Base-by-base conservation (phyloP, 2,888 invertebrate genomes). In the Campoletis raptor region DNA sequence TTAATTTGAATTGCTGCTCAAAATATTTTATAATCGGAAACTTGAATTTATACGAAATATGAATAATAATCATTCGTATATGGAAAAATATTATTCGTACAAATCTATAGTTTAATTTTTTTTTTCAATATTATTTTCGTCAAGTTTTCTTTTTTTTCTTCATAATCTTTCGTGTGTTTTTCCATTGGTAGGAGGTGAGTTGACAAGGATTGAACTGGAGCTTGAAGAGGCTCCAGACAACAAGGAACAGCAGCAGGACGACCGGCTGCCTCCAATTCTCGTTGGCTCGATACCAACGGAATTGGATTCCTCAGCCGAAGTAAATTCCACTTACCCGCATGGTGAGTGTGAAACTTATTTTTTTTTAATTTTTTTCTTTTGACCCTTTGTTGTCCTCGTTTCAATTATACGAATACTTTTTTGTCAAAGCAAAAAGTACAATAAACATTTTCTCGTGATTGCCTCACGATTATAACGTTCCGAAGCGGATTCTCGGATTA, bases 191-290 rank as follows among this genome's bases (percentile, higher is more conserved):
- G 93, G 91, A 78, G 88, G 90, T 90, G 92, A 86, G 81, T 66
- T 93, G 91, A 93, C 92, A 76, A 92, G 92, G 88, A 93, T 93
- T 85, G 93, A 93, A 83, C 85, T 93, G 91, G 92, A 92, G 91
- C 90, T 93, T 61, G 90, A 92, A 57, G 93, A 93, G 80, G 91
- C 92, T 90, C 92, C 93, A 42, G 91, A 92, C 78, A 83, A 86
- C 70, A 87, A 86, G 81, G 89, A 91, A 70, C 78, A 84, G 45
- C 83, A 86, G 81, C 89, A 91, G 67, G 79, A 86, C 54, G 89
- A 88, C 85, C 88, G 89, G 84, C 89, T 91, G 69, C 90, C 92
- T 76, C 85, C 90, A 24, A 89, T 91, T 85, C 87, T 91, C 74
- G 90, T 90, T 87, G 92, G 90, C 36, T 91, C 93, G 72, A 89